Percentiles rank a stretch among this genome's conserved stretches.
Evolutionary conservation across 2,113 vertebrate genomes (phyloP).

Genomic region (Alligator sinensis): DNA sequence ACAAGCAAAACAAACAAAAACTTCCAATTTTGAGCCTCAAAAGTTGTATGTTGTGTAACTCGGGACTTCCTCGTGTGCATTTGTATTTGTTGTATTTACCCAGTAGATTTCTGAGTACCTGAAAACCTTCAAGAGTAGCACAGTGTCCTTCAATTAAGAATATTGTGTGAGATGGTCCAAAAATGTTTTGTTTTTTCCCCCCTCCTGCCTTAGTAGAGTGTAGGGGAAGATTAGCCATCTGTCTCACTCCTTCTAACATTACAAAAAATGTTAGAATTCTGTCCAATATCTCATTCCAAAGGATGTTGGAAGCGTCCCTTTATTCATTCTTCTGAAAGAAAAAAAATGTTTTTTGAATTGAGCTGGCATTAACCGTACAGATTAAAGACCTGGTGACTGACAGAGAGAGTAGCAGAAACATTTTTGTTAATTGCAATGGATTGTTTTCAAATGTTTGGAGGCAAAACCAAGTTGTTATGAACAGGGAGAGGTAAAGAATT

Average conservation of each 20-base stretch:
- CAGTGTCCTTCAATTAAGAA: conserved; percentile 7
- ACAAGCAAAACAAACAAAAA: background rate
- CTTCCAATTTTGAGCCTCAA: no score
- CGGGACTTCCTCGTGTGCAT: background rate
- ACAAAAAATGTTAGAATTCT: conserved; percentile 31
- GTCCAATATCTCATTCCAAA: conserved; percentile 48
- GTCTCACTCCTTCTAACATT: conserved; percentile 33
- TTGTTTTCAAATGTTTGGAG: background rate
- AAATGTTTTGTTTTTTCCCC: conserved; percentile 7
- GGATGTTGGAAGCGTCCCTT: background rate
- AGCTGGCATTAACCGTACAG: background rate
- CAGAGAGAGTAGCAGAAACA: background rate
- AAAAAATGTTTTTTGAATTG: conserved; percentile 21
- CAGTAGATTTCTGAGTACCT: conserved; percentile 17
- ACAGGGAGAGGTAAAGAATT: background rate
- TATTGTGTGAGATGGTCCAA: conserved; percentile 37
- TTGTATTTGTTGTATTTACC: conserved; percentile 44
- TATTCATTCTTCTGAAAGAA: conserved; percentile 34
- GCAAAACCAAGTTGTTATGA: background rate
- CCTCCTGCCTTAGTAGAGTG: conserved; percentile 17
- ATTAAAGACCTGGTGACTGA: conserved; percentile 32
- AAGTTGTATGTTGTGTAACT: no score
- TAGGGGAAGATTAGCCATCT: background rate
- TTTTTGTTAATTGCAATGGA: background rate
- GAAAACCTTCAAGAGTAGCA: background rate